Conservation (phyloP, 2,113 vertebrate species). For the Salminus brasiliensis region DNA sequence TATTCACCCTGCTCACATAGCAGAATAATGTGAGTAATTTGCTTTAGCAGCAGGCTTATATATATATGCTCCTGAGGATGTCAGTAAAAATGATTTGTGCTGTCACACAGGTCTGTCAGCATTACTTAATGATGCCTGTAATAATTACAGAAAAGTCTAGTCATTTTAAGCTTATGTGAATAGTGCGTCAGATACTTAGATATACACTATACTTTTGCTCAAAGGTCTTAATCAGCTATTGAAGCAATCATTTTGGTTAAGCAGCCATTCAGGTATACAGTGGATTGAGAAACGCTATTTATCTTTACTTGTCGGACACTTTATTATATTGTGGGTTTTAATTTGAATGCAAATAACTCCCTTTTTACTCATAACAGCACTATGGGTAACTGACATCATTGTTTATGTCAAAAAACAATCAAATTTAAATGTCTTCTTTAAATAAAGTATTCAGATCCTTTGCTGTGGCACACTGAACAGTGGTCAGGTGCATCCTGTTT, state of each 20-base stretch:
- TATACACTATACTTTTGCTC: neutral
- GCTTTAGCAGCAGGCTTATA: neutral
- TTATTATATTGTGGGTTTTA: too few species aligned
- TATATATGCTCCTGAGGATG: neutral
- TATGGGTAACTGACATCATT: too few species aligned
- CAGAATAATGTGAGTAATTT: constrained; percentile 33
- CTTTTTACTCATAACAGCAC: too few species aligned
- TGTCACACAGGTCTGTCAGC: constrained; percentile 4
- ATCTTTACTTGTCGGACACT: too few species aligned
- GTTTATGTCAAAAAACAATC: too few species aligned
- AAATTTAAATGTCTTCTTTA: too few species aligned
- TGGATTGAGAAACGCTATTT: too few species aligned
- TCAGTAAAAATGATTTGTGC: constrained; percentile 27
- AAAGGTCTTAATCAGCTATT: neutral
- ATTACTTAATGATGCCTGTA: constrained; percentile 3
- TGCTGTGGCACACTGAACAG: too few species aligned
- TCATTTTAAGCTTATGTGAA: constrained; percentile 28
- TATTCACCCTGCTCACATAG: neutral
- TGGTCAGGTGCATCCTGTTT: too few species aligned
- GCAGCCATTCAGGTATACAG: neutral
- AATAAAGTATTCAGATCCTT: too few species aligned
- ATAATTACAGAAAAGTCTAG: constrained; percentile 3
- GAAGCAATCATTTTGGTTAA: neutral
- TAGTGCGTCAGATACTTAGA: constrained; percentile 12
- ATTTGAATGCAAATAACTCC: too few species aligned